These are phyloP conservation scores for Drosophila parvula DNA, from an alignment of 1,140 invertebrate species.

Conservation along the genomic window DNA sequence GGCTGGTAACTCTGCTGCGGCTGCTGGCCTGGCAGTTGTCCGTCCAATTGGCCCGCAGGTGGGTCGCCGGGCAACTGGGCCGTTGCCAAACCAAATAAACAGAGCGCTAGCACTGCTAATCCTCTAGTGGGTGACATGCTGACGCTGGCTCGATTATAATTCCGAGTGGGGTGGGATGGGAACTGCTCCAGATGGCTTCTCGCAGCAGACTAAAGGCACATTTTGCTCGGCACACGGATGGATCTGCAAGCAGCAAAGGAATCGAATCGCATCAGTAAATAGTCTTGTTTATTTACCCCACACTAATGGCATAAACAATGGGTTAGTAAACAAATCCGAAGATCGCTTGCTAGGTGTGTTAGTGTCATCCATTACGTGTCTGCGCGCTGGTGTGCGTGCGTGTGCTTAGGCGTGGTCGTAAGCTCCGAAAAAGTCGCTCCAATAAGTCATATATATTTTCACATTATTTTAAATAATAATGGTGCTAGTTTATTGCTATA, in stretches of 20 bases:
- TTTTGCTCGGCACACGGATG: conserved; percentile 51
- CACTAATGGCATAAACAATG: conserved; percentile 53
- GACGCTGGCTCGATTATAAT: conserved; percentile 40
- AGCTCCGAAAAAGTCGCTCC: conserved; percentile 7
- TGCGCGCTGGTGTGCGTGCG: conserved; percentile 14
- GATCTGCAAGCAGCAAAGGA: conserved; percentile 54
- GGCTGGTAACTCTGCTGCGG: conserved; percentile 72
- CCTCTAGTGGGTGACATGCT: conserved; percentile 41
- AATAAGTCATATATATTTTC: conserved; percentile 1
- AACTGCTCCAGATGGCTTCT: conserved; percentile 40
- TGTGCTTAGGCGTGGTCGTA: conserved; percentile 63
- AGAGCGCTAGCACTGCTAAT: conserved; percentile 20
- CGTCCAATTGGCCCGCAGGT: conserved; percentile 18
- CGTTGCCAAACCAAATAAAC: conserved; percentile 48
- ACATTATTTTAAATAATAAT: neutral
- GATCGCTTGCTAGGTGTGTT: conserved; percentile 2
- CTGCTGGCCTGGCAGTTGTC: conserved; percentile 20
- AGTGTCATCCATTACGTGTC: conserved; percentile 43
- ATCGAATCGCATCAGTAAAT: conserved; percentile 19
- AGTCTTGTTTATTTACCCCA: conserved; percentile 63
- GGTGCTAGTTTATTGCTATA: neutral
- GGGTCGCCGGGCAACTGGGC: conserved; percentile 59
- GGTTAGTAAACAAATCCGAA: conserved; percentile 24
- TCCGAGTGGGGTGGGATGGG: conserved; percentile 15
- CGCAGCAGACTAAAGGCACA: conserved; percentile 65